Evolutionary conservation across 2,888 invertebrate species (phyloP), one percentile per base, ranked within the genome.

Genomic region (Phragmatobia fuliginosa): DNA sequence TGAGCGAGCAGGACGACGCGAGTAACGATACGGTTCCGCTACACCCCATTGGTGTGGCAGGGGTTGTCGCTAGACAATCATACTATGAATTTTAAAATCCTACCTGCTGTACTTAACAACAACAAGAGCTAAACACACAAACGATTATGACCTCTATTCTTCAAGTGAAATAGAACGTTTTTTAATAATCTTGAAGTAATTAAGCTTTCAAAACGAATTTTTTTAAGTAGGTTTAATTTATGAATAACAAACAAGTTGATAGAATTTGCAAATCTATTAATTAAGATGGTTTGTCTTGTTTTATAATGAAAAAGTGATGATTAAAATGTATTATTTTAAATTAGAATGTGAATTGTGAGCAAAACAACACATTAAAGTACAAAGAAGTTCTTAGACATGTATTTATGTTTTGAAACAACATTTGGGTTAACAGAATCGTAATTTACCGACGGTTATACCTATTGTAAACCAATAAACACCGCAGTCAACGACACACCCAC

Each of bases 31-130:
- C 91, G 82, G 89, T 88, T 85, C 91, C 90, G 91, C 93, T 92
- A 93, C 94, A 94, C 94, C 94, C 94, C 91, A 91, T 83, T 85
- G 88, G 85, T 88, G 87, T 91, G 90, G 88, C 92, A 94, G 94
- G 94, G 94, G 94, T 94, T 94, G 94, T 92, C 92, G 92, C 93
- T 92, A 92, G 92, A 92, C 92, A 85, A 91, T 90, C 92, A 92
- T 90, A 88, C 86, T 91, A 87, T 88, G 85, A 93, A 90, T 92
- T 93, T 88, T 85, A 92, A 92, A 91, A 89, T 92, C 76, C 88
- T 93, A 93, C 93, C 92, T 93, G 92, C 88, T 88, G n/a, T 74
- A 82, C 85, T 73, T 78, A 85, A 85, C 87, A 68, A 84, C 85
- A 87, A 88, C 83, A 89, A 87, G 82, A 83, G 76, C 31, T 52